Base-by-base conservation (phyloP, 1,140 invertebrate species). In the Armadillidium nasatum region DNA sequence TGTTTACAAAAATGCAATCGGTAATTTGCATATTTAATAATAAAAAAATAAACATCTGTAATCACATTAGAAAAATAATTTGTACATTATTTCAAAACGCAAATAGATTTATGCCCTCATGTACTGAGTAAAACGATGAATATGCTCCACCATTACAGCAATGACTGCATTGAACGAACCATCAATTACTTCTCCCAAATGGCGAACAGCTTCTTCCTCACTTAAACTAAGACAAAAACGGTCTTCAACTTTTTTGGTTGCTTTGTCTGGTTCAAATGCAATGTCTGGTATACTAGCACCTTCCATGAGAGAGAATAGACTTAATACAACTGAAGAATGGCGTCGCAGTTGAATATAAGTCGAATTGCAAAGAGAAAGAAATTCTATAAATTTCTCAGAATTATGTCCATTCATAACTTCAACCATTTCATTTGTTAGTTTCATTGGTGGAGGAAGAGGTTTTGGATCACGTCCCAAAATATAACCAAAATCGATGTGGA, bases 401-500 rank as follows among this genome's bases (percentile, higher is more conserved):
- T 90, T 90, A 0, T 93, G 89, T 0, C 97, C 97, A 6, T 97
- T 97, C 97, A 99, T 99, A 0, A 93, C 96, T 83, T 99, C 96
- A 1, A 99, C 94, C 97, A 99, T 99, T 88, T 99, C 97, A 84
- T 94, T 94, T 84, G 94, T 98, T 0, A 99, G 87, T 86, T 98
- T 99, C 96, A 99, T 99, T 6, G 97, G 95, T 10, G 97, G 95
- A 6, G 97, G 97, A 83, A 99, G 88, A 7, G 95, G 96, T 85
- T 99, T 99, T 1, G 98, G 97, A 87, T 99, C 98, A 74, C 97
- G 88, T 7, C 97, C 97, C 44, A 99, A 87, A 83, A 99, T 99
- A 83, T 97, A 99, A 1, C 97, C 97, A 87, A 99, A 99, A 87
- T 99, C 98, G 80, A 99, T 97, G 85, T 99, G 98, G 85, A 99